Conservation (phyloP, 2,113 vertebrate species). For the Hyperoodon ampullatus region DNA sequence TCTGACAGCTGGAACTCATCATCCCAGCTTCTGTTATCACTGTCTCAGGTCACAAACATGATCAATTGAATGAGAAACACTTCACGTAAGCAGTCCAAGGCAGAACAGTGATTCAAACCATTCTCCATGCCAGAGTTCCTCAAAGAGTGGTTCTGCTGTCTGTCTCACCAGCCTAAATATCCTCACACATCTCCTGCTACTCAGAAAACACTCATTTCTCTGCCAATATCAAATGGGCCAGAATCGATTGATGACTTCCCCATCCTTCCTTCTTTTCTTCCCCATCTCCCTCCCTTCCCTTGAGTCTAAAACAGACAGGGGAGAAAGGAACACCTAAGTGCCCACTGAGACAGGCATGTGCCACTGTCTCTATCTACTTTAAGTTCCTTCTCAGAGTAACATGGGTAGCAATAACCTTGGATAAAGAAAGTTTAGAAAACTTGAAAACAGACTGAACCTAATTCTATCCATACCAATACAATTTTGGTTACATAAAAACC, state of each 20-base stretch:
- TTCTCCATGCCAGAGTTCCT: background rate
- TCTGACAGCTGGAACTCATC: background rate
- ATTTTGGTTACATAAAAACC: background rate
- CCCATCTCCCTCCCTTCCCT: background rate
- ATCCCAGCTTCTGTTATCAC: background rate
- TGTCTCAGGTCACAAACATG: background rate
- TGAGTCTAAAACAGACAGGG: background rate
- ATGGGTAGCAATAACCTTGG: background rate
- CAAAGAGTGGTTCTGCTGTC: background rate
- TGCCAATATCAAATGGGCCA: background rate
- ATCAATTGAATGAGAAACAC: background rate
- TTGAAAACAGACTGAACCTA: background rate
- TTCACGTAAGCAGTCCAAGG: background rate
- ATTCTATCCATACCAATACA: background rate
- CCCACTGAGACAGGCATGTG: background rate
- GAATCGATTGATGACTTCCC: background rate
- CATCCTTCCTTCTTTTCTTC: background rate
- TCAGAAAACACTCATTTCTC: background rate
- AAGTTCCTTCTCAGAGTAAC: background rate
- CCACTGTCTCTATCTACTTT: background rate
- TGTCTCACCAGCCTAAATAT: background rate
- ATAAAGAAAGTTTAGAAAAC: background rate
- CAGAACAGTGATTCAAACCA: background rate
- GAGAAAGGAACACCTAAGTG: background rate
- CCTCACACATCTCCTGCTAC: background rate